Evolutionary conservation across 1,140 invertebrate species (phyloP), one percentile per base, ranked within the genome.

Genomic region (Anastrepha ludens): DNA sequence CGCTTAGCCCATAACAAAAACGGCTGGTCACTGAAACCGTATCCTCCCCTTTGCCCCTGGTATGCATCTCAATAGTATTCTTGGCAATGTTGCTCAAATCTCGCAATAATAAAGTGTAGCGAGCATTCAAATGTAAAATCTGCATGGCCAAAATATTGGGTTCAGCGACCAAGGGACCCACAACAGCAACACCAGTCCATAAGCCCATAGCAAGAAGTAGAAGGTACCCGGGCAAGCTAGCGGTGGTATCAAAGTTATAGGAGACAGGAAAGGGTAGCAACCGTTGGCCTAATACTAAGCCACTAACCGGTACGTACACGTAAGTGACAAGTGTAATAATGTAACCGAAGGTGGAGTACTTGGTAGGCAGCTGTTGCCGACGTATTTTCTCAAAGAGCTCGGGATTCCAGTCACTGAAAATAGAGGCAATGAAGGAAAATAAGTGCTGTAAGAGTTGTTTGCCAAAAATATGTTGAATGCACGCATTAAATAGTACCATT

Each of bases 101-200:
- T 20, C 88, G 78, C 0, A 87, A 87, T 86, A 92, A 78, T 17
- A 90, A 88, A 2, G 89, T 44, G 62, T 91, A 92, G 4, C 91
- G 90, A 3, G 88, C 90, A 88, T 92, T 92, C 29, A 92, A 87
- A 86, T 92, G 90, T 88, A 90, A 90, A 88, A 92, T 90, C 13
- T 91, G 67, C 58, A 90, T 91, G 13, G 90, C 90, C 70, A 92
- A 58, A 8, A 92, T 87, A 89, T 92, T 92, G 2, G 92, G 86
- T 13, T 92, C 91, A 6, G 91, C 90, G 2, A 91, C 89, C 0
- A 92, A 86, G 87, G 90, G 91, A 44, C 88, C 88, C 13, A 89
- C 90, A 20, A 92, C 90, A 7, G 90, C 89, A 7, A 91, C 65
- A 20, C 91, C 91, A 58, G 91, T 89, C 90, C 89, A 92, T 8